Base-by-base conservation (phyloP, 2,797 vertebrate species). In the Geotrypetes seraphini region DNA sequence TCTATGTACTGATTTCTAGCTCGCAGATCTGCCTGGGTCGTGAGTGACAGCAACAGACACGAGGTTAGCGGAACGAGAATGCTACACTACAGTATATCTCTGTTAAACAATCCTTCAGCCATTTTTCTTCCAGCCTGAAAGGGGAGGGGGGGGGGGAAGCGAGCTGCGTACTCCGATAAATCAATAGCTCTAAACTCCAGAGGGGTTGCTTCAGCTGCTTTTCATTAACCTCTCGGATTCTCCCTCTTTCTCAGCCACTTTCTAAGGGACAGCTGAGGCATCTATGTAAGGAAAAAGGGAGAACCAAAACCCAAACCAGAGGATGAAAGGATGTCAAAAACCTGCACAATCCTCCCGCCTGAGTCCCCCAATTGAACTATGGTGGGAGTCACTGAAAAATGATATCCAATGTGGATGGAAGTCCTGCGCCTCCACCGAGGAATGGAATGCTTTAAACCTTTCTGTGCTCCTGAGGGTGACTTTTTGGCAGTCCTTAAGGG, bases 401-500 rank as follows among this genome's bases (percentile, higher is more conserved):
- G 56, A 60, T 0, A 3, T 27, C 1, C 7, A 36, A 32, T 12
- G 13, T 6, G 10, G 2, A 12, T 34, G 43, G 57, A 38, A 43
- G 41, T 18, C 12, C 32, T 8, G 12, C 19, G 39, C 34, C 23
- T 30, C 42, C 39, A 0, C 5, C 0, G 15, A n/a, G 31, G 54
- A 33, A 22, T 27, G 45, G 33, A 24, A 48, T 28, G 35, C 24
- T 25, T 21, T n/a, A 16, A 31, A 53, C 59, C 39, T 33, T 43
- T 42, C 56, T 45, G 52, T 43, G 39, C 28, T 2, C 31, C 48
- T 56, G 50, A 53, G 58, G 59, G 60, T 65, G 69, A 67, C 63
- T 69, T 69, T 64, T 61, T 65, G 57, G 45, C 51, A 61, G 66
- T 53, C 63, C 69, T 63, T 58, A 47, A 66, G 60, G 69, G 65